Conservation (phyloP, 2,113 vertebrate genomes). For the Petrocephalus microphthalmus region DNA sequence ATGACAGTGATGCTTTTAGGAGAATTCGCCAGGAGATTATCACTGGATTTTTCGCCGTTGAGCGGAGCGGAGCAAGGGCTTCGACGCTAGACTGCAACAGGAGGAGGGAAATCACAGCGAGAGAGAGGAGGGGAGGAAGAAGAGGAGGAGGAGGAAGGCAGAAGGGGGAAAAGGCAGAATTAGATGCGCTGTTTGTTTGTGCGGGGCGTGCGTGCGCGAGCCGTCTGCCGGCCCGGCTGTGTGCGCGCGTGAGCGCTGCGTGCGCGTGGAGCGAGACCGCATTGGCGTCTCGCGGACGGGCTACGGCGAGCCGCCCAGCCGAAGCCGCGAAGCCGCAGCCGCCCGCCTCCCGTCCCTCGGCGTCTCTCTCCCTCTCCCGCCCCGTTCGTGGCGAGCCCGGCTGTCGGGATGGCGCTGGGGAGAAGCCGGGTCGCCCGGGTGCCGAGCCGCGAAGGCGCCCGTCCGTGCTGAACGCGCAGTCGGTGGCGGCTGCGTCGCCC, state of each 20-base stretch:
- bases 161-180: slow-evolving; percentile 12
- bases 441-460: slow-evolving; percentile 20
- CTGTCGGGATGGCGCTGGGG: slow-evolving; percentile 21
- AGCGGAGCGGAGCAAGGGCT: slow-evolving; percentile 23
- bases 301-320: slow-evolving; percentile 16
- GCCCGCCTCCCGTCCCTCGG: slow-evolving; percentile 13
- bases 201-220: slow-evolving; percentile 28
- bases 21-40: slow-evolving; percentile 6
- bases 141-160: background rate
- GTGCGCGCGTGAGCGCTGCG: slow-evolving; percentile 19
- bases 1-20: slow-evolving; percentile 14
- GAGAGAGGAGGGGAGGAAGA: slow-evolving; percentile 9
- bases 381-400: slow-evolving; percentile 23
- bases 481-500: slow-evolving; percentile 28
- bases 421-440: slow-evolving; percentile 2
- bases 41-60: slow-evolving; percentile 22
- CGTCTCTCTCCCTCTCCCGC: slow-evolving; percentile 19
- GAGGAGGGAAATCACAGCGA: slow-evolving; percentile 21
- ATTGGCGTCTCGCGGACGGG: slow-evolving; percentile 32
- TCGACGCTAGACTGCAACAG: slow-evolving; percentile 22
- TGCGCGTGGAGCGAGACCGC: slow-evolving; percentile 33
- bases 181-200: slow-evolving; percentile 26
- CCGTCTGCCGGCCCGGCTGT: slow-evolving; percentile 14
- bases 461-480: slow-evolving; percentile 3
- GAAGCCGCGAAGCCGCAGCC: too few relatives aligned